phyloP scores from a whole-genome alignment of 2,888 invertebrate species.

The Neocrepidodera transversa region DNA sequence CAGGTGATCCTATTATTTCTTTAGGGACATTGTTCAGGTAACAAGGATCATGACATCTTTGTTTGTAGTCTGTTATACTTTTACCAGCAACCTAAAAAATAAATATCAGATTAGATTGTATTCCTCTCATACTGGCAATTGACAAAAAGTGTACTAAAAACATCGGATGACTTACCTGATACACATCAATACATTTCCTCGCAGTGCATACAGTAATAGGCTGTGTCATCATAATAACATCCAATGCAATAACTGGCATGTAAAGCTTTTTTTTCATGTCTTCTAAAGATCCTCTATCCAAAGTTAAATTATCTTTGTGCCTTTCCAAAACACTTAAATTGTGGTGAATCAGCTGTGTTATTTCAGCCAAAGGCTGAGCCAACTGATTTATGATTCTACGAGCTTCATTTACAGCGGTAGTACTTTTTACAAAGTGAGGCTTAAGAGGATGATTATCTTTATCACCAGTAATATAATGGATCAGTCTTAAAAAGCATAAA shows the following conservation, averaged over 20 bases:
- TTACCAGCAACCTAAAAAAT: constrained; percentile 46
- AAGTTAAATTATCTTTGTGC: constrained; percentile 41
- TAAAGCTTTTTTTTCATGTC: constrained; percentile 50
- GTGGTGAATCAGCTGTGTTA: constrained; percentile 52
- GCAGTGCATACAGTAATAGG: constrained; percentile 53
- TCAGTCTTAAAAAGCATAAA: constrained; percentile 48
- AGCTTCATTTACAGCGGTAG: constrained; percentile 53
- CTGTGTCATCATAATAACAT: constrained; percentile 45
- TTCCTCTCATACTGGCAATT: background rate
- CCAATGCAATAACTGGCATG: constrained; percentile 49
- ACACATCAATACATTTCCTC: constrained; percentile 46
- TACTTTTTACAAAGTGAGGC: constrained; percentile 52
- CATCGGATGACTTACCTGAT: constrained; percentile 36
- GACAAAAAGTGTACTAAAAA: constrained; percentile 5
- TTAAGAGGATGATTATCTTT: constrained; percentile 38
- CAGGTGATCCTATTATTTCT: constrained; percentile 52
- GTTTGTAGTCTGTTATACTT: constrained; percentile 52
- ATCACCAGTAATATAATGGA: constrained; percentile 49
- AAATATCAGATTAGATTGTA: too few species aligned
- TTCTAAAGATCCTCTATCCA: constrained; percentile 43
- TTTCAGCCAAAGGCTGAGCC: constrained; percentile 54
- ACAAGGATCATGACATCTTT: constrained; percentile 55
- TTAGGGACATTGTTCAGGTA: constrained; percentile 50
- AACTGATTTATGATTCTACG: constrained; percentile 52
- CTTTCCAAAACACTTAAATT: constrained; percentile 49